Conservation (phyloP, 2,888 invertebrate genomes). For the Antheraea yamamai region DNA sequence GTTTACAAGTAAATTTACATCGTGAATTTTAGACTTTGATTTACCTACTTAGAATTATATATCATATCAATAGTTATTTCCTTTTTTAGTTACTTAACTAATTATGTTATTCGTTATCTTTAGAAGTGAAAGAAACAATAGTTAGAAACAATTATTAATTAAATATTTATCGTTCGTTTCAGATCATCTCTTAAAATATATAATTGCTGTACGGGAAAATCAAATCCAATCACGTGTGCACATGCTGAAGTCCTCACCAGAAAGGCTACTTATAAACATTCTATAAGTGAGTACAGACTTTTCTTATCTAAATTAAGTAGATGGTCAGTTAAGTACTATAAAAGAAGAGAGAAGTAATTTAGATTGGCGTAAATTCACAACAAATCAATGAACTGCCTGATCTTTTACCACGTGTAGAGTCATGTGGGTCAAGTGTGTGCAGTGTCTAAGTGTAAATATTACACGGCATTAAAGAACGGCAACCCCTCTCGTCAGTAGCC, state of each 20-base stretch:
- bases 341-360: background rate
- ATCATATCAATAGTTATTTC: too few species aligned
- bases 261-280: slow-evolving; percentile 36
- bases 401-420: too few species aligned
- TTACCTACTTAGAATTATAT: too few species aligned
- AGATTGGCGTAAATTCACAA: too few species aligned
- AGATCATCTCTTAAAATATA: slow-evolving; percentile 46
- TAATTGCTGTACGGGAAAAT: slow-evolving; percentile 44
- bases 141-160: background rate
- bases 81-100: too few species aligned
- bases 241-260: slow-evolving; percentile 29
- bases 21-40: too few species aligned
- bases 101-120: background rate
- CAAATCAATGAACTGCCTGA: too few species aligned
- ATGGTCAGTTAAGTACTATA: background rate
- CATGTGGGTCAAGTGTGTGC: too few species aligned
- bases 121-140: background rate
- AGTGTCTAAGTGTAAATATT: too few species aligned
- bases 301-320: background rate
- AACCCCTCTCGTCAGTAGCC: too few species aligned
- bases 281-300: slow-evolving; percentile 38
- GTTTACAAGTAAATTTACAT: too few species aligned
- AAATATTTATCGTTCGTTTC: slow-evolving; percentile 15
- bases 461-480: too few species aligned
- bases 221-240: slow-evolving; percentile 43